Conservation (phyloP, 2,797 vertebrate genomes). For the Bradypus variegatus region DNA sequence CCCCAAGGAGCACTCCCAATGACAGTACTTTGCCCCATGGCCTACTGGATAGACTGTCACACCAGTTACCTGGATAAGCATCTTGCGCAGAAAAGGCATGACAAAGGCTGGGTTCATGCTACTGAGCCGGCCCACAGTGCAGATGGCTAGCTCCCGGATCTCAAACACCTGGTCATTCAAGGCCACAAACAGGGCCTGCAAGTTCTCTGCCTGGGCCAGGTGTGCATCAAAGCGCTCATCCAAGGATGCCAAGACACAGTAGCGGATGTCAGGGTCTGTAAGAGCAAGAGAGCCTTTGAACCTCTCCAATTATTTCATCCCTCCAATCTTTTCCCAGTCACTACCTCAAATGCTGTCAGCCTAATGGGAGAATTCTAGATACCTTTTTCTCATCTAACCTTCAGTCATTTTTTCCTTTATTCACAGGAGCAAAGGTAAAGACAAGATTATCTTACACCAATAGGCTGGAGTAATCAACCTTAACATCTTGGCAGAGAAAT, state of each 20-base stretch:
- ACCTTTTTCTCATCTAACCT: not conserved
- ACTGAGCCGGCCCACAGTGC: constrained; percentile 96
- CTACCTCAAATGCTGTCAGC: not conserved
- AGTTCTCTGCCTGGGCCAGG: constrained; percentile 95
- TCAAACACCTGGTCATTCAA: constrained; percentile 98
- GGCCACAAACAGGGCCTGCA: constrained; percentile 97
- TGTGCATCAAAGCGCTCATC: constrained; percentile 97
- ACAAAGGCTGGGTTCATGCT: constrained; percentile 99
- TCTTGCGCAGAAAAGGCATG: constrained; percentile 98
- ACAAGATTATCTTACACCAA: not conserved
- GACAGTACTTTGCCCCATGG: not conserved
- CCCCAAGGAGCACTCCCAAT: not conserved
- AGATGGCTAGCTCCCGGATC: constrained; percentile 97
- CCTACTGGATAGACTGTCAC: not conserved
- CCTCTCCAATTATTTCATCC: not conserved
- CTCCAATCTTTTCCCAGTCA: not conserved
- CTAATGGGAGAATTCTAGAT: not conserved
- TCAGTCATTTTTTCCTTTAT: not conserved
- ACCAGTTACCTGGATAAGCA: constrained; percentile 92
- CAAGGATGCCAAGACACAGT: constrained; percentile 94
- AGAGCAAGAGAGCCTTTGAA: constrained; percentile 33
- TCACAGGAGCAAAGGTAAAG: not conserved
- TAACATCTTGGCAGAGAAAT: not conserved
- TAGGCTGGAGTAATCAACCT: not conserved
- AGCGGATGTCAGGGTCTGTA: constrained; percentile 96